A percentile compares a stretch with the other conserved stretches of the same genome.
Conservation (phyloP, 2,113 vertebrate genomes). For the Thamnaconus septentrionalis region DNA sequence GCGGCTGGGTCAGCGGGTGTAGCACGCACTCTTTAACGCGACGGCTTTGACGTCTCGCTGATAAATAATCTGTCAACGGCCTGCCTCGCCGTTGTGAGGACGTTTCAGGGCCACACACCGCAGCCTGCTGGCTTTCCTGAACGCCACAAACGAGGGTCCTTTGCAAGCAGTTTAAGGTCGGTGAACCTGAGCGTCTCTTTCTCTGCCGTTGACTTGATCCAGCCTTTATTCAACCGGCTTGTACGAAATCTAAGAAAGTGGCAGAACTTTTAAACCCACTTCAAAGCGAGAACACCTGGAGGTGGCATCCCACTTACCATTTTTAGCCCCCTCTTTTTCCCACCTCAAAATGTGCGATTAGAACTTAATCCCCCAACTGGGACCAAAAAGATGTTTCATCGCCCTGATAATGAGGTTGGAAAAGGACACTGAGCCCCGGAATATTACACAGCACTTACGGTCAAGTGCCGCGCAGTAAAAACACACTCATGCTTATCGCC, state of each 20-base stretch:
- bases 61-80: too few species aligned
- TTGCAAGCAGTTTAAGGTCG: too few species aligned
- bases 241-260: background rate
- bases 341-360: conserved; percentile 9
- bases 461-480: conserved; percentile 32
- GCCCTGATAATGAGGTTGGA: conserved; percentile 18
- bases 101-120: too few species aligned
- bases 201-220: too few species aligned
- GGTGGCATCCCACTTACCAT: background rate
- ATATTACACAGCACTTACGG: conserved; percentile 21
- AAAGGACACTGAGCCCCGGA: background rate
- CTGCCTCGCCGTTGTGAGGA: too few species aligned
- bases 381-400: conserved; percentile 16
- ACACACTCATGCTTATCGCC: conserved; percentile 17
- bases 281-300: background rate
- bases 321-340: background rate
- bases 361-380: conserved; percentile 13
- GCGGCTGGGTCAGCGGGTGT: too few species aligned
- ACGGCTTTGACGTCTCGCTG: too few species aligned
- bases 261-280: background rate
- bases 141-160: too few species aligned
- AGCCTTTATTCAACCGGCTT: background rate
- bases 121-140: too few species aligned
- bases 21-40: too few species aligned
- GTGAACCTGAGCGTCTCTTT: too few species aligned